Base-by-base conservation (phyloP, 2,113 vertebrate species). In the Cryptomyrus ogoouensis region DNA sequence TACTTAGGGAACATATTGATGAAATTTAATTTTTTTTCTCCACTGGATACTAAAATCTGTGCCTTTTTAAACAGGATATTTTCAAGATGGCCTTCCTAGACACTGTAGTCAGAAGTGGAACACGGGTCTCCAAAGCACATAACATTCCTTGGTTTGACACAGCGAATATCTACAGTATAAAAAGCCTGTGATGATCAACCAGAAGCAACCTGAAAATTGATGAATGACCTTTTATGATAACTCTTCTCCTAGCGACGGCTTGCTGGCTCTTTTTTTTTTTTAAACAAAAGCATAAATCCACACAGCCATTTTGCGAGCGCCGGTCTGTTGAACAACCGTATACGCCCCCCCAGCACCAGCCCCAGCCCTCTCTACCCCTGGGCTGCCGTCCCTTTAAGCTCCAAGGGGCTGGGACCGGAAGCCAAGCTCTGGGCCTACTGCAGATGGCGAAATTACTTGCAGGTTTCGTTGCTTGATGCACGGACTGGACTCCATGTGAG, bases 361-460 rank as follows among this genome's bases (percentile, higher is more conserved):
- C 44, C n/a, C 0, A 87, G 49, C n/a, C 21, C 49, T 1, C 85
- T 35, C 27, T 27, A 53, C 85, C 85, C 17, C 27, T 9, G 49
- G 85, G 85, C 85, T 31, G n/a, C 47, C 3, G n/a, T 39, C 85
- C 49, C 66, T 52, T n/a, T 87, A 53, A 87, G 47, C 85, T 56
- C 50, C 85, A 21, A 87, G 50, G 49, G 50, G 85, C 50, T 49
- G 15, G 31, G 44, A 31, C 27, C 13, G 50, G 85, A 52, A 87
- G 85, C 85, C 85, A 19, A 52, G n/a, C 10, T 27, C 47, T 19
- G 8, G 47, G 84, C 47, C 9, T 31, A 47, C 12, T 53, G 50
- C 85, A 56, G 50, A 87, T 56, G 85, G 50, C 3, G 9, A 53
- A 39, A 87, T 53, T 56, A 50, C 85, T 87, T 87, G 85, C 85